These are phyloP conservation scores for Odontomyia ornata DNA, from an alignment of 2,888 invertebrate species.

Conservation along the genomic window DNA sequence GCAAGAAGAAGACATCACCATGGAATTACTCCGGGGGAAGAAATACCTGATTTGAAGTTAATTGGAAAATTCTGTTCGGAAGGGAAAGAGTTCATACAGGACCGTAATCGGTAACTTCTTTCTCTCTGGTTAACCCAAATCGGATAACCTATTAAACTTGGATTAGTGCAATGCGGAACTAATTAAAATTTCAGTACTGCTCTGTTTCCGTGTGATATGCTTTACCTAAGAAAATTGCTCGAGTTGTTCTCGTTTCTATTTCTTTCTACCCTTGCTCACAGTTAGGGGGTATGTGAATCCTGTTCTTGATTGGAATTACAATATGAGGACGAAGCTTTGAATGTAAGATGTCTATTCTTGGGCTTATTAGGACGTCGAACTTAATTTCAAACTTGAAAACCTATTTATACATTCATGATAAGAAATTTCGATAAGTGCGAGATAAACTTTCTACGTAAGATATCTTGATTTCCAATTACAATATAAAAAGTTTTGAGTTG, in stretches of 20 bases:
- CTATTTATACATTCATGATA: neutral
- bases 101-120: constrained; percentile 45
- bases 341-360: neutral
- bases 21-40: constrained; percentile 11
- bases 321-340: constrained; percentile 5
- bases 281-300: neutral
- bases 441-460: too few relatives aligned
- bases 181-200: constrained; percentile 48
- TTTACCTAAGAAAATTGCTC: neutral
- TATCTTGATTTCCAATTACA: too few relatives aligned
- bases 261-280: neutral
- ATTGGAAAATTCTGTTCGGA: constrained; percentile 47
- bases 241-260: neutral
- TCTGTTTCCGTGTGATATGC: constrained; percentile 2
- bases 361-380: constrained; percentile 28
- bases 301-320: constrained; percentile 24
- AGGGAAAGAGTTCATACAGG: constrained; percentile 1
- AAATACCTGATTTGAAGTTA: constrained; percentile 45
- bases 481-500: too few relatives aligned
- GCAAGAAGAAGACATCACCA: constrained; percentile 12
- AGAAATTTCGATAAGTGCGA: neutral
- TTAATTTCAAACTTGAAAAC: constrained; percentile 24
- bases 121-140: constrained; percentile 42
- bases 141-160: constrained; percentile 49
- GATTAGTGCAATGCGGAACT: constrained; percentile 48